Evolutionary conservation across 2,888 invertebrate species (phyloP), one percentile per base, ranked within the genome.

Genomic region (Drosophila pseudotakahashii): DNA sequence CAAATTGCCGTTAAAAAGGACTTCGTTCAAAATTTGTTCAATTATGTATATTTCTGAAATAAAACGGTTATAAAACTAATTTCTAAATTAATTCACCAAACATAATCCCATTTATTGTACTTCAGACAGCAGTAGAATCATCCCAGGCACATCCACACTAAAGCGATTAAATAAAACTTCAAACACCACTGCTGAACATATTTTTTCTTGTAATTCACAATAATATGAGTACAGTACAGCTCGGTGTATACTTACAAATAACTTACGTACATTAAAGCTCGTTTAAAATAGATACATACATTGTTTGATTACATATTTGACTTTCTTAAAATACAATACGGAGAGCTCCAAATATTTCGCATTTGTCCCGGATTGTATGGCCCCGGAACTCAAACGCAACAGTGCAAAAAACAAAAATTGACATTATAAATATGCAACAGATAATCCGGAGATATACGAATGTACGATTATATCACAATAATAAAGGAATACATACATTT

Each of bases 391-490:
- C 34, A 41, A 23, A 36, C 19, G 47, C 26, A 39, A 30, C 44
- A 37, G 68, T 52, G 67, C 60, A 67, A 74, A 78, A 30, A 70
- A 66, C 75, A 75, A 75, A 77, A 80, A 76, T 62, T 41, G 71
- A 75, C 71, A 76, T 70, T 78, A 83, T 84, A 88, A 88, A 87
- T 83, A 87, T 75, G 84, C 89, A 88, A 83, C 88, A 88, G 68
- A 87, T 78, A 86, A 88, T 76, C 68, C 69, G 74, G 78, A 83
- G 87, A 78, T 81, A 81, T 77, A 77, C 72, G 78, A 75, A 77
- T 88, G 69, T 87, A 87, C 78, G 83, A 88, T 82, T 89, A 90
- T 90, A 90, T 90, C 90, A 90, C 90, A 89, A 90, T 89, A 81
- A 89, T 82, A 85, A 89, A 89, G 89, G 89, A 89, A 89, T 90